Conservation (phyloP, 2,888 invertebrate genomes). For the Epicampocera succincta region DNA sequence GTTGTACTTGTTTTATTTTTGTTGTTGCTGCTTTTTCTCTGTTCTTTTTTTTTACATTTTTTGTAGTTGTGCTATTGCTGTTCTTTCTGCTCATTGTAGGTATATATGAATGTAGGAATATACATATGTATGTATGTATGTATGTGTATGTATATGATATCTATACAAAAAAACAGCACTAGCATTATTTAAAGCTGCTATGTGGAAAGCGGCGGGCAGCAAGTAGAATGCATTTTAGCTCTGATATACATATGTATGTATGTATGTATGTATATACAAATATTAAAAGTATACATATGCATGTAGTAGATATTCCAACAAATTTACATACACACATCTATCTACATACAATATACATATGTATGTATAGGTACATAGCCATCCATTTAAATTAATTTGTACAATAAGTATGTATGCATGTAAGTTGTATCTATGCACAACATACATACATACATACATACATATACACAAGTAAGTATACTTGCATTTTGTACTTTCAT, state of each 20-base stretch:
- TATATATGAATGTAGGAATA: too few species aligned
- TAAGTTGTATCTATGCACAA: not conserved
- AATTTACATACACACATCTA: slow-evolving; percentile 12
- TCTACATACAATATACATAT: slow-evolving; percentile 28
- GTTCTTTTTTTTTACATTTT: slow-evolving; percentile 14
- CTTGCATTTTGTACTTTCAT: not conserved
- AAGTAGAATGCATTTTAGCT: slow-evolving; percentile 70
- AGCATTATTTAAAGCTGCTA: slow-evolving; percentile 30
- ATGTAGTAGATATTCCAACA: not conserved
- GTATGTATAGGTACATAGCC: slow-evolving; percentile 7
- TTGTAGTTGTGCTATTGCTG: slow-evolving; percentile 54
- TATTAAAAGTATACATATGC: slow-evolving; percentile 18
- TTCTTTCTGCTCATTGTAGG: slow-evolving; percentile 65
- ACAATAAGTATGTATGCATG: slow-evolving; percentile 32
- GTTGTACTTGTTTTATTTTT: slow-evolving; percentile 69
- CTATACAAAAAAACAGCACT: not conserved
- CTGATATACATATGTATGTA: slow-evolving; percentile 33
- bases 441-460: not conserved
- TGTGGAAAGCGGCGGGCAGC: slow-evolving; percentile 33
- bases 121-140: too few species aligned
- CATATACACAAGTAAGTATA: not conserved
- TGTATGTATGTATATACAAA: slow-evolving; percentile 20
- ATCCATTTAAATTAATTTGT: slow-evolving; percentile 45
- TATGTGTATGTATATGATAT: not conserved
- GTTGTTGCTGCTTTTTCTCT: slow-evolving; percentile 36